phyloP scores from a whole-genome alignment of 1,140 invertebrate species.

The Ostrea denselamellosa region DNA sequence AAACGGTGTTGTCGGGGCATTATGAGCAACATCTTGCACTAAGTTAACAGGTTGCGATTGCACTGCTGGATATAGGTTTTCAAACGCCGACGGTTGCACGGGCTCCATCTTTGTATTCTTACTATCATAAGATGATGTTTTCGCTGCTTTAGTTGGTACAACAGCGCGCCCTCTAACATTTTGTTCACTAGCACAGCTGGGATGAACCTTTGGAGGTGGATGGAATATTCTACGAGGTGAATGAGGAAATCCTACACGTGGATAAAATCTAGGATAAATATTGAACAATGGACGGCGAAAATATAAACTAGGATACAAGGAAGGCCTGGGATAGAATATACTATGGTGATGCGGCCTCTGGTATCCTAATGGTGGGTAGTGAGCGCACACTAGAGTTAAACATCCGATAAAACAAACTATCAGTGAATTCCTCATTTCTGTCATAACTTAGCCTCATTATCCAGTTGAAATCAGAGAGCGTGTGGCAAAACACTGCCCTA shows the following conservation, averaged over 20 bases:
- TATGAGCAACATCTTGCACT: neutral
- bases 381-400: neutral
- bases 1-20: neutral
- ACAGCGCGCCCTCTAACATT: neutral
- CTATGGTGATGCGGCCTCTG: neutral
- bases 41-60: neutral
- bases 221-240: neutral
- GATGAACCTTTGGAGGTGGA: neutral
- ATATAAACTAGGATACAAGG: neutral
- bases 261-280: neutral
- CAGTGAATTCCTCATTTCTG: neutral
- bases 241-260: neutral
- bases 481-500: neutral
- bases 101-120: neutral
- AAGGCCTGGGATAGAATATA: neutral
- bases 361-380: neutral
- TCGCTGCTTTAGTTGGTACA: neutral
- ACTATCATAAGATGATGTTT: neutral
- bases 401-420: neutral
- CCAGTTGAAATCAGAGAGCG: neutral
- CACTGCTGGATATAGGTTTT: neutral
- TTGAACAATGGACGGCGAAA: neutral
- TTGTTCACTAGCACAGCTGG: neutral
- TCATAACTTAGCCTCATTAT: conserved; percentile 8
- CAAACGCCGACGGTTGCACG: neutral